A percentile compares a stretch with the other conserved stretches of the same genome.
Conservation (phyloP, 2,888 invertebrate genomes). For the Dilophus febrilis region DNA sequence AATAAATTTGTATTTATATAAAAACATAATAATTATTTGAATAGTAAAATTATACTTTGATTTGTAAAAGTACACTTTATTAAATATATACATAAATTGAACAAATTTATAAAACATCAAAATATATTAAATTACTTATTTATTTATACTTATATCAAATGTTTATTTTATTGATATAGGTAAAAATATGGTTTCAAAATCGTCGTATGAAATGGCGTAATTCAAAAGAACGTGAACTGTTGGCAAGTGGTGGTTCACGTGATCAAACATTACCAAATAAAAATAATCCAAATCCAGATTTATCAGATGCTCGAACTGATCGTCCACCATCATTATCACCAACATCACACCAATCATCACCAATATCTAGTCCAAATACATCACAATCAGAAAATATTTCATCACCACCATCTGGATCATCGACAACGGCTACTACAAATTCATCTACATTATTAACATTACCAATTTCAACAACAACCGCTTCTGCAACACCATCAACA, state of each 20-base stretch:
- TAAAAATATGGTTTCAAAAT: conserved; percentile 80
- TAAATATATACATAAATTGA: no score
- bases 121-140: no score
- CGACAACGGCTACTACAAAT: conserved; percentile 54
- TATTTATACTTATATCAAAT: no score
- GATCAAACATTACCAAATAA: conserved; percentile 93
- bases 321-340: conserved; percentile 47
- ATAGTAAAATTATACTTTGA: no score
- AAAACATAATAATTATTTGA: no score
- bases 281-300: conserved; percentile 88
- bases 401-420: neutral
- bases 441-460: conserved; percentile 46
- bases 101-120: no score
- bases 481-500: conserved; percentile 2
- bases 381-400: conserved; percentile 15
- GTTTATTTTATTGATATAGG: conserved; percentile 27
- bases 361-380: conserved; percentile 16
- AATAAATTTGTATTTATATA: no score
- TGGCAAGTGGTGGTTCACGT: conserved; percentile 76
- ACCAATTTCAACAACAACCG: conserved; percentile 41
- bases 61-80: no score
- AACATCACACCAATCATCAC: conserved; percentile 20
- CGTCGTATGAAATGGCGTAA: conserved; percentile 97
- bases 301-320: conserved; percentile 77
- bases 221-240: conserved; percentile 85